Evolutionary conservation across 2,113 vertebrate genomes (phyloP).

Genomic region (Lathamus discolor): DNA sequence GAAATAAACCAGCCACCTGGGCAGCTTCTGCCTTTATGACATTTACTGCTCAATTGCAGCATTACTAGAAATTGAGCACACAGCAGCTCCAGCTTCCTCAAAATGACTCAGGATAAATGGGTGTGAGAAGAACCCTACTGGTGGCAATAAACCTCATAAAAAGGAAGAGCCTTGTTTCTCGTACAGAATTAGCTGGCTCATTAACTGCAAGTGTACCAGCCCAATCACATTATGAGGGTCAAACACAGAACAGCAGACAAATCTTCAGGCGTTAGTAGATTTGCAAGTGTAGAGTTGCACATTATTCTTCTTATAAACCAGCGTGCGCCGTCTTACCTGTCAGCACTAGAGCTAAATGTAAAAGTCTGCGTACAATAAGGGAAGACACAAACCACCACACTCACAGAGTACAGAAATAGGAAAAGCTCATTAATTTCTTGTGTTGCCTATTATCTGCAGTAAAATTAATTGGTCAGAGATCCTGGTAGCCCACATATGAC

Average conservation of each 20-base stretch:
- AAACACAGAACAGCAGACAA: slow-evolving; percentile 17
- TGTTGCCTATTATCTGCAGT: accelerated
- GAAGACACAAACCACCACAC: not conserved
- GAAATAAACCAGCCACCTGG: not conserved
- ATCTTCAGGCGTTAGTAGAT: not conserved
- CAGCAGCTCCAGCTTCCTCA: not conserved
- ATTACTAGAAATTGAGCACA: not conserved
- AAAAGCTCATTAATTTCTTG: not conserved
- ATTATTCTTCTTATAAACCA: not conserved
- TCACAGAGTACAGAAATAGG: not conserved
- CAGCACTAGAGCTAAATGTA: not conserved
- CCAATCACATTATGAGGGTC: slow-evolving; percentile 6
- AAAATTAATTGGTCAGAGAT: not conserved
- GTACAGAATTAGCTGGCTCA: slow-evolving; percentile 30
- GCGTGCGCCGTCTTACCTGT: not conserved
- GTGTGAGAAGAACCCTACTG: not conserved
- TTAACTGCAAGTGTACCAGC: not conserved
- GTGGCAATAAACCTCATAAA: slow-evolving; percentile 35
- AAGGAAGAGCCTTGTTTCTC: slow-evolving; percentile 18
- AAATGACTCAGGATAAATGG: not conserved
- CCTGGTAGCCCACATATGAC: accelerated
- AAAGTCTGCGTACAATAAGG: not conserved
- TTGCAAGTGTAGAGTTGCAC: not conserved
- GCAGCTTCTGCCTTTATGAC: not conserved
- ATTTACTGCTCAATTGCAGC: not conserved